phyloP scores from a whole-genome alignment of 1,140 invertebrate species.

The Caenorhabditis brenneri region DNA sequence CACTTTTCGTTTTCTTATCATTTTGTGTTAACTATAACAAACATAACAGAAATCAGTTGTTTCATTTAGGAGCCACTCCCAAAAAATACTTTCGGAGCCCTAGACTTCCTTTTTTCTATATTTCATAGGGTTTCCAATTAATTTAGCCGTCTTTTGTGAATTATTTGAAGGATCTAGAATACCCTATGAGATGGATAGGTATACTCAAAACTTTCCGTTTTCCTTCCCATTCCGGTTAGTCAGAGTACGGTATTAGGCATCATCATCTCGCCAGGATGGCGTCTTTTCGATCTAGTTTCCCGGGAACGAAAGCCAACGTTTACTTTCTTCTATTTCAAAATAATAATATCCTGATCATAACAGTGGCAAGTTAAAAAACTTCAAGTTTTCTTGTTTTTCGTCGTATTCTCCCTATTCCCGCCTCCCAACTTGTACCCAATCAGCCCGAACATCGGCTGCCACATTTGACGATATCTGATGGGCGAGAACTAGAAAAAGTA shows the following conservation, averaged over 20 bases:
- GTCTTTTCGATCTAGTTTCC: too few relatives aligned
- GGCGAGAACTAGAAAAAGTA: conserved; percentile 20
- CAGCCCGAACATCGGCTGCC: not conserved
- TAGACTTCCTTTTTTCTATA: too few relatives aligned
- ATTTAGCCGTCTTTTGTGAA: too few relatives aligned
- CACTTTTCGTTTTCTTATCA: conserved; percentile 2
- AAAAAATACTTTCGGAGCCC: too few relatives aligned
- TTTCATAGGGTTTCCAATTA: too few relatives aligned
- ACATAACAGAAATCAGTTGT: not conserved
- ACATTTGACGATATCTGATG: conserved; percentile 18
- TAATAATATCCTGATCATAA: conserved; percentile 5
- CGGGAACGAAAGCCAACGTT: not conserved
- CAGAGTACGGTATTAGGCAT: too few relatives aligned
- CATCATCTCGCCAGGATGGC: too few relatives aligned
- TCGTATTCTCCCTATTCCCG: not conserved
- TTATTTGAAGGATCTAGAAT: too few relatives aligned
- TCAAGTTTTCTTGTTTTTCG: conserved; percentile 15
- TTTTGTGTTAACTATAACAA: not conserved
- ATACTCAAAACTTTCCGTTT: too few relatives aligned
- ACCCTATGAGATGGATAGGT: too few relatives aligned
- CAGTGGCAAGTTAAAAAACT: not conserved
- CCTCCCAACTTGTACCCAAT: conserved; percentile 24
- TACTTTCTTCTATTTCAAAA: not conserved
- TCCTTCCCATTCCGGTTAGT: too few relatives aligned
- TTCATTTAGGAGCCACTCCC: too few relatives aligned